These are phyloP conservation scores for Hepsetus odoe DNA, from an alignment of 2,113 vertebrate genomes.

Conservation along the genomic window DNA sequence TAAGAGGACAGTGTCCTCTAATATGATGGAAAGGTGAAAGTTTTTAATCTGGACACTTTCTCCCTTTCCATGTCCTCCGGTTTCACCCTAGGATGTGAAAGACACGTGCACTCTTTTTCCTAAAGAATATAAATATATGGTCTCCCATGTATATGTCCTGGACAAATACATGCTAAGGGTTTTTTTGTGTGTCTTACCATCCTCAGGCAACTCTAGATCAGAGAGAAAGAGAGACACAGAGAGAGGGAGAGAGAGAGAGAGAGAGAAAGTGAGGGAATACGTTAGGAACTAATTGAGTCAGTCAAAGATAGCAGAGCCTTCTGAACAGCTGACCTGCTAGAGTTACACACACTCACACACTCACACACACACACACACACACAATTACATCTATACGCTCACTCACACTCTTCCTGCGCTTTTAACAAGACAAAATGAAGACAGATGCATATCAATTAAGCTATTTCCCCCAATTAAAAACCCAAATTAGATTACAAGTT, in stretches of 20 bases:
- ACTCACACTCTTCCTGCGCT: neutral
- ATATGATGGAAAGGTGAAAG: neutral
- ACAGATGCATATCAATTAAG: neutral
- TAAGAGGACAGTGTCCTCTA: too few species aligned
- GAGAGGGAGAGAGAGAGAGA: slow-evolving; percentile 40
- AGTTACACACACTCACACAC: slow-evolving; percentile 14
- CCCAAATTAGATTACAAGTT: neutral
- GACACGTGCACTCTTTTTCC: slow-evolving; percentile 23
- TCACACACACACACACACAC: slow-evolving; percentile 2
- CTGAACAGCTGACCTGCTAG: slow-evolving; percentile 43
- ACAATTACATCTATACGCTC: slow-evolving; percentile 11
- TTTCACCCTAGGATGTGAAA: slow-evolving; percentile 40
- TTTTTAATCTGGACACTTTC: neutral
- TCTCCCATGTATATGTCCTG: slow-evolving; percentile 52
- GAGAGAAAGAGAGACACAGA: slow-evolving; percentile 43
- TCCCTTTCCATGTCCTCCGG: slow-evolving; percentile 8
- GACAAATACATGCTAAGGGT: slow-evolving; percentile 59
- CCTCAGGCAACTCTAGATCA: slow-evolving; percentile 67
- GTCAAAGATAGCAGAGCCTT: slow-evolving; percentile 49
- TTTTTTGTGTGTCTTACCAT: slow-evolving; percentile 73
- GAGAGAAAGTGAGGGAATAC: slow-evolving; percentile 37
- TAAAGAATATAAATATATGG: slow-evolving; percentile 1
- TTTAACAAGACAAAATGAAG: neutral
- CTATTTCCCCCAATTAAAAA: neutral
- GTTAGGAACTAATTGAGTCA: slow-evolving; percentile 27